phyloP scores from a whole-genome alignment of 2,888 invertebrate genomes.

The Polydrusus tereticollis region DNA sequence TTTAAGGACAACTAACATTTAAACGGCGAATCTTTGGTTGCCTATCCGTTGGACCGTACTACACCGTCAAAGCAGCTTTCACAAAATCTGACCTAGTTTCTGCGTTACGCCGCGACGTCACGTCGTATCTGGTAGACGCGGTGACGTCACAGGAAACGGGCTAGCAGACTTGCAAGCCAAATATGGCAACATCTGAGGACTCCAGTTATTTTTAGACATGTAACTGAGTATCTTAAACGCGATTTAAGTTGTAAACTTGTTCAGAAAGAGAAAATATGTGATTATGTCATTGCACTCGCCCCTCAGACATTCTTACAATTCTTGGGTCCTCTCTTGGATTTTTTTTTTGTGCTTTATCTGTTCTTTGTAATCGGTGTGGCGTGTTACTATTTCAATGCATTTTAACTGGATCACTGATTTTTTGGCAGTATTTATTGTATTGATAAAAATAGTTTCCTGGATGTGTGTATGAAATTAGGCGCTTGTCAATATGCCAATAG shows the following conservation, averaged over 20 bases:
- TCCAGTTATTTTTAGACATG: constrained; percentile 40
- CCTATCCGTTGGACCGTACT: constrained; percentile 6
- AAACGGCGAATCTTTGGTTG: constrained; percentile 25
- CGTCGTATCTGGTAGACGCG: constrained; percentile 2
- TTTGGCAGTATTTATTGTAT: not conserved
- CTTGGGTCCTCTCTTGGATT: constrained; percentile 1
- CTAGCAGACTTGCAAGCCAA: constrained; percentile 33
- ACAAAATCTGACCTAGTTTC: constrained; percentile 31
- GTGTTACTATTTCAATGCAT: no score
- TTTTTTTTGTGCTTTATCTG: not conserved
- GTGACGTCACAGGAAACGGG: constrained; percentile 44
- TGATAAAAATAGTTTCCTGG: not conserved
- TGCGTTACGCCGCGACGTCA: constrained; percentile 5
- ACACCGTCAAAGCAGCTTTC: constrained; percentile 3
- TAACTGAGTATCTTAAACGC: constrained; percentile 26
- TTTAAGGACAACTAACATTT: not conserved
- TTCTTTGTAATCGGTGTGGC: not conserved
- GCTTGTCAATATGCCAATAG: not conserved
- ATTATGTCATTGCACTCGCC: constrained; percentile 35
- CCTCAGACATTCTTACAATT: not conserved
- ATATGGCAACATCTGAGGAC: constrained; percentile 34
- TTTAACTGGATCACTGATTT: no score
- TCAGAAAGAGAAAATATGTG: constrained; percentile 28
- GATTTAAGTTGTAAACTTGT: constrained; percentile 24
- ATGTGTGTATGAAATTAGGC: not conserved